These are phyloP conservation scores for Holothuria leucospilota DNA, from an alignment of 53 echinoderm and acorn worm species.

Conservation along the genomic window DNA sequence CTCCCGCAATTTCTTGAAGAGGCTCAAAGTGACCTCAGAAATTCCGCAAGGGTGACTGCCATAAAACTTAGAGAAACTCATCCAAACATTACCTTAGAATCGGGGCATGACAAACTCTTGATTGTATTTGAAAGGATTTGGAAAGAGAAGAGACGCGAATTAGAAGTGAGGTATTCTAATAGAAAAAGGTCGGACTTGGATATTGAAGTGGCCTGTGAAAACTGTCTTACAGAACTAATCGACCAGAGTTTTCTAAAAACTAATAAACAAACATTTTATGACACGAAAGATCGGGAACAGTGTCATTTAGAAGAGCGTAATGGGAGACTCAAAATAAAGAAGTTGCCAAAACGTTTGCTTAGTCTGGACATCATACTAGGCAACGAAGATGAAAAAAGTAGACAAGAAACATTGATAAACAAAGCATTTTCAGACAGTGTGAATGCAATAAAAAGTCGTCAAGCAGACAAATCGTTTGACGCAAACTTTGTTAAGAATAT, in stretches of 20 bases:
- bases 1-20: neutral
- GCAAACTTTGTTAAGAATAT: neutral
- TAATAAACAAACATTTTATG: neutral
- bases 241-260: neutral
- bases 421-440: neutral
- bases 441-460: no score
- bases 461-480: neutral
- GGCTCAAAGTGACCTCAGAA: neutral
- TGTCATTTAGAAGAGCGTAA: neutral
- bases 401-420: neutral
- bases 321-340: no score
- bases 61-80: neutral
- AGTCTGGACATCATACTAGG: no score
- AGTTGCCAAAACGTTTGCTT: no score
- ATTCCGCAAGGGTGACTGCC: neutral
- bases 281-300: neutral
- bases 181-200: neutral
- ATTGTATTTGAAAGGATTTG: no score
- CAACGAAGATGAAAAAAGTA: no score
- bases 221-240: neutral
- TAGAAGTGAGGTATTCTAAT: neutral
- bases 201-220: neutral
- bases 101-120: no score
- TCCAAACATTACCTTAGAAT: no score
- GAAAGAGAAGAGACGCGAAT: no score